These are phyloP conservation scores for Tinamus major DNA, from an alignment of 2,797 vertebrate genomes.

Conservation along the genomic window DNA sequence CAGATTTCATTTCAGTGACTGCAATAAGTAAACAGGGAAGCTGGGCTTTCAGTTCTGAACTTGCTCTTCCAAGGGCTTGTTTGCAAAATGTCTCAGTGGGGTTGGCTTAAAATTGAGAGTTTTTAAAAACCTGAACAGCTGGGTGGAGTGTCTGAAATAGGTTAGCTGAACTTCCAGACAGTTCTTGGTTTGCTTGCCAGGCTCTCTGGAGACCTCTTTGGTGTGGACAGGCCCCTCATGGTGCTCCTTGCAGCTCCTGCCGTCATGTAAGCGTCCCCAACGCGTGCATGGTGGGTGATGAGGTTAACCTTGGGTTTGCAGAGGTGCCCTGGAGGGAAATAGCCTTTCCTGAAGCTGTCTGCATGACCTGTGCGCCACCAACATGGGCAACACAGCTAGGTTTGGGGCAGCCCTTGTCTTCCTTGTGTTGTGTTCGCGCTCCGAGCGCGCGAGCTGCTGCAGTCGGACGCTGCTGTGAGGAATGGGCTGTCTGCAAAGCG, in stretches of 20 bases:
- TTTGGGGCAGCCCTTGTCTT: background rate
- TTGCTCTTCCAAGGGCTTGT: background rate
- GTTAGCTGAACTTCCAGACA: background rate
- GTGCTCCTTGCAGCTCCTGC: background rate
- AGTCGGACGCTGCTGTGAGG: rapidly evolving
- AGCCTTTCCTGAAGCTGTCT: slow-evolving; percentile 58
- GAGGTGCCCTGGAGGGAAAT: slow-evolving; percentile 6
- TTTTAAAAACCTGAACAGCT: background rate
- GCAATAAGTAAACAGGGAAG: background rate
- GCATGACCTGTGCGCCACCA: background rate
- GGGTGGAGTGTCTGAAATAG: background rate
- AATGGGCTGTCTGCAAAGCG: background rate
- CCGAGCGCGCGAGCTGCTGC: background rate
- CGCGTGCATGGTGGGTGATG: background rate
- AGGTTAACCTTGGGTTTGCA: slow-evolving; percentile 54
- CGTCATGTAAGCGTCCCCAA: background rate
- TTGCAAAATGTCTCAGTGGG: background rate
- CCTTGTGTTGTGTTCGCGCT: background rate
- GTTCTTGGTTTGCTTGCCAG: background rate
- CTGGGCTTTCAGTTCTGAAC: background rate
- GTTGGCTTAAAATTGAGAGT: background rate
- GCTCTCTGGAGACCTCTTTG: background rate
- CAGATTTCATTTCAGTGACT: background rate
- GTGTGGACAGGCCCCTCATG: background rate
- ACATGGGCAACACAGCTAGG: background rate